Percentiles rank a stretch among this genome's conserved stretches.
Evolutionary conservation across 1,140 invertebrate genomes (phyloP).

Genomic region (Drosophila nannoptera): DNA sequence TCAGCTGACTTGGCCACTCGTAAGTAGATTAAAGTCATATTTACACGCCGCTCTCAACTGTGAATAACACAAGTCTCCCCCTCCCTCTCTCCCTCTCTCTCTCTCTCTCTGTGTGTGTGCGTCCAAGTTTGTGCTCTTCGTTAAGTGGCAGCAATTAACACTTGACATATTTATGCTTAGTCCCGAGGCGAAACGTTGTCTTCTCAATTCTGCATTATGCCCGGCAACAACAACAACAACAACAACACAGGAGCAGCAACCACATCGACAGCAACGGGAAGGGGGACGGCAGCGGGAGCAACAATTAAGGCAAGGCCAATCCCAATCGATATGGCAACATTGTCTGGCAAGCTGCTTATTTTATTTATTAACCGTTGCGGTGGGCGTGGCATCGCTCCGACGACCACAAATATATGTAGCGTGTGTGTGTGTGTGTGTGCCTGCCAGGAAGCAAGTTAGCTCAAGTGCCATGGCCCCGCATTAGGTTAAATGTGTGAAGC

Average conservation of each 20-base stretch:
- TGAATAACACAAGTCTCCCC: too few relatives aligned
- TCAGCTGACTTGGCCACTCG: conserved; percentile 36
- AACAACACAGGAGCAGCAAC: too few relatives aligned
- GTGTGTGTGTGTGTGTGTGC: too few relatives aligned
- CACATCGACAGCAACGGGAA: too few relatives aligned
- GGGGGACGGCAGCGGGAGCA: too few relatives aligned
- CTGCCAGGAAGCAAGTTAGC: neutral
- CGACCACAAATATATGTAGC: conserved; percentile 10
- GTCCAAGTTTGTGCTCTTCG: conserved; percentile 73
- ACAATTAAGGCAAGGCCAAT: conserved; percentile 59
- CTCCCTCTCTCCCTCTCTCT: too few relatives aligned
- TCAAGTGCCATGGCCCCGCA: neutral
- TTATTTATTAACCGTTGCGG: conserved; percentile 69
- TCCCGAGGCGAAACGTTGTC: conserved; percentile 51
- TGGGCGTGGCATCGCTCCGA: conserved; percentile 32
- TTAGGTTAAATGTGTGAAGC: conserved; percentile 30
- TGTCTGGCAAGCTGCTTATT: conserved; percentile 69
- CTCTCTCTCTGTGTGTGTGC: conserved; percentile 27
- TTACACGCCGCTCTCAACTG: conserved; percentile 49
- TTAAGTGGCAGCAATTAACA: conserved; percentile 77
- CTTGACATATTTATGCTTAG: conserved; percentile 76
- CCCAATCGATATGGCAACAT: conserved; percentile 58
- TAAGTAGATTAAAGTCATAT: conserved; percentile 78
- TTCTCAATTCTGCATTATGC: conserved; percentile 44
- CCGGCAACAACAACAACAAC: conserved; percentile 21